A percentile compares a stretch with the other conserved stretches of the same genome.
Conservation (phyloP, 2,113 vertebrate genomes). For the Elephantulus edwardii region DNA sequence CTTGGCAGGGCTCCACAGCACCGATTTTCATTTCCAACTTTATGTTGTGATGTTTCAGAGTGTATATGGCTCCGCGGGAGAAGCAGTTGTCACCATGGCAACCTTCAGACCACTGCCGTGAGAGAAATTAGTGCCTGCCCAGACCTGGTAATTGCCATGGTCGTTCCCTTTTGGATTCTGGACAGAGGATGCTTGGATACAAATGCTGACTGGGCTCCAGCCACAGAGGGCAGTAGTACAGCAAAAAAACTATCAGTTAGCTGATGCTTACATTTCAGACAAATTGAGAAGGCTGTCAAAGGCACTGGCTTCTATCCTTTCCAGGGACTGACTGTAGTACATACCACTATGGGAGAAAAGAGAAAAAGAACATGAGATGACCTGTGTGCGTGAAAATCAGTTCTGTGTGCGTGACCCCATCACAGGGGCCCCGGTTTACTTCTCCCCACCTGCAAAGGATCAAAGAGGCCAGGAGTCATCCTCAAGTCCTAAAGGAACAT, state of each 20-base stretch:
- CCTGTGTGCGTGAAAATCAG: background rate
- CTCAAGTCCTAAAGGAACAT: background rate
- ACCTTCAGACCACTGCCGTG: slow-evolving; percentile 67
- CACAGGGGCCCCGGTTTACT: background rate
- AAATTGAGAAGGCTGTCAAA: slow-evolving; percentile 91
- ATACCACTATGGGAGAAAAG: slow-evolving; percentile 88
- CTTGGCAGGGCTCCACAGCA: slow-evolving; percentile 64
- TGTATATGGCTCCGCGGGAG: slow-evolving; percentile 62
- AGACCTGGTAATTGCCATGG: slow-evolving; percentile 67
- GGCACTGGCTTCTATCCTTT: slow-evolving; percentile 87
- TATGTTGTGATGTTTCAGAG: slow-evolving; percentile 71
- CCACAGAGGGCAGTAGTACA: slow-evolving; percentile 51
- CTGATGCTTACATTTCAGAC: slow-evolving; percentile 91
- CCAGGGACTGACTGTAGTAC: slow-evolving; percentile 90
- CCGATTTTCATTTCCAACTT: slow-evolving; percentile 76
- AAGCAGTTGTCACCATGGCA: slow-evolving; percentile 73
- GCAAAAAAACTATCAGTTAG: slow-evolving; percentile 59
- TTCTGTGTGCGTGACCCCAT: background rate
- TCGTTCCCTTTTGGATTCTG: slow-evolving; percentile 66
- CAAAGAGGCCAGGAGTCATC: background rate
- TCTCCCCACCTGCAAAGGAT: background rate
- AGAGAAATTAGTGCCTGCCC: slow-evolving; percentile 74
- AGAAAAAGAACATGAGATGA: slow-evolving; percentile 49
- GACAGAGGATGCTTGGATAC: slow-evolving; percentile 64
- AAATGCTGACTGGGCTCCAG: slow-evolving; percentile 62